Base-by-base conservation (phyloP, 2,888 invertebrate species). In the Laspeyria flexula region DNA sequence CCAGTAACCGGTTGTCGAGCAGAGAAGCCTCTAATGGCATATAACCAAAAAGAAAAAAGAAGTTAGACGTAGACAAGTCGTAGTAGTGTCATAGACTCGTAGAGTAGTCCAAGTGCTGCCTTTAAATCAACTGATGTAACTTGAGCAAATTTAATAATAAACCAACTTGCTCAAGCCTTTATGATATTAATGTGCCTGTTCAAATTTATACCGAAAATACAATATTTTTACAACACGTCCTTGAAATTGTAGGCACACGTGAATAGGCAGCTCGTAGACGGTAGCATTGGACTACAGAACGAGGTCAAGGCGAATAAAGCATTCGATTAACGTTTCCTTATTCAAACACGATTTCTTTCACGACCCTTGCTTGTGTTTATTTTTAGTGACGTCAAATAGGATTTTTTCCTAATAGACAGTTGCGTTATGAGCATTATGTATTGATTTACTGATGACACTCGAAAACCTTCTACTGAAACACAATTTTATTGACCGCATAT, bases 291-390 rank as follows among this genome's bases (percentile, higher is more conserved):
- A 67, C 65, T 63, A 56, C 44, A 60, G 48, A 72, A 64, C 43
- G 60, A 53, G 73, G 73, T 73, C 73, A 72, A 73, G 73, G 71
- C 55, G 60, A 69, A 61, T 59, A 61, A 61, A 70, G 67, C 57
- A 60, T 68, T 72, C 66, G 69, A 72, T 72, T 72, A 66, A 69
- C 59, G 60, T 67, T 72, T 67, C 61, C 65, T 63, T 70, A 71
- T 68, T 69, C 65, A 66, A 65, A 66, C 64, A 60, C 60, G 60
- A 71, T 53, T 67, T 62, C 71, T 69, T 70, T 71, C 60, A 64
- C 66, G 55, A 59, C 47, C 56, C 55, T 35, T 38, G 46, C 51
- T 60, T 63, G 46, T 67, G 50, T 65, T 58, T 67, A 67, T 65
- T 65, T 69, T 61, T 64, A 55, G 55, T 69, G 68, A 61, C 70